Base-by-base conservation (phyloP, 2,113 vertebrate genomes). In the Riparia riparia region DNA sequence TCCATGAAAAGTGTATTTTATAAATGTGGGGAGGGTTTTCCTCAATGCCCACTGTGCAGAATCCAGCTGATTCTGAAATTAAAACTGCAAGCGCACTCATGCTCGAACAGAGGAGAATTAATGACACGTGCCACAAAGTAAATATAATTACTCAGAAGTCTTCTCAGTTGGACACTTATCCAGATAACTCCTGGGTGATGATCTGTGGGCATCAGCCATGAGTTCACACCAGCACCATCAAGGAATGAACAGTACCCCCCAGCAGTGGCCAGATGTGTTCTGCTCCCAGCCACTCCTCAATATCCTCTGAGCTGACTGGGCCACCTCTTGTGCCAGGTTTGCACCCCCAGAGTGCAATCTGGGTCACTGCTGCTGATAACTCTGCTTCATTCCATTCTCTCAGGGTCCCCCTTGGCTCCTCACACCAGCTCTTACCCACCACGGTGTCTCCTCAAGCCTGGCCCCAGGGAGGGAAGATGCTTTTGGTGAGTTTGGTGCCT, bases 291-390 rank as follows among this genome's bases (percentile, higher is more conserved):
- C 73, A 69, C 56, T 57, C 73, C 70, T n/a, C 61, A 73, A 94
- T 85, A 96, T 82, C 87, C 94, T 96, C 92, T 97, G 93, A 95
- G 63, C 89, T 96, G 95, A 32, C 66, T 42, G 74, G 93, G 82
- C 81, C 84, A 90, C 84, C 66, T 93, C 93, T 79, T 80, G 89
- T 89, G 84, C 50, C 90, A 91, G 94, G 85, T 95, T 82, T 91
- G 74, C 88, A 20, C 63, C 91, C 73, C 94, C 42, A 1, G 58
- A 61, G 82, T 70, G 68, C 82, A 90, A 93, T 90, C 84, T 85
- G 87, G 95, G 89, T 96, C 93, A 90, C 78, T 69, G 87, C 90
- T 93, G 83, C 95, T 94, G 91, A 96, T 94, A 94, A 80, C 78
- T 53, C 65, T 76, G 28, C 60, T 86, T 91, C 85, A 42, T 57